Conservation (phyloP, 2,797 vertebrate genomes). For the Paguma larvata region DNA sequence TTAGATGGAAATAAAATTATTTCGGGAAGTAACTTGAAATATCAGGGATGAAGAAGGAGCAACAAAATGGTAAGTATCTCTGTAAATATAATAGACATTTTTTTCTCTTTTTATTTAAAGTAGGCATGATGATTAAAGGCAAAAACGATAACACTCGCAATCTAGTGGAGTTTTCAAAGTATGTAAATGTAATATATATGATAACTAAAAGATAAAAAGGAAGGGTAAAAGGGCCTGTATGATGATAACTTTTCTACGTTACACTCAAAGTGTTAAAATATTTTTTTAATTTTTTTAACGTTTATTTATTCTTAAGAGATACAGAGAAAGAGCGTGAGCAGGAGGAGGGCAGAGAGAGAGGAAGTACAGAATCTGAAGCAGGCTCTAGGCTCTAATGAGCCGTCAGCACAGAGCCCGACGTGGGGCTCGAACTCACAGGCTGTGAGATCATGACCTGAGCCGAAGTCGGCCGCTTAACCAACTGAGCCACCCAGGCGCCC, state of each 20-base stretch:
- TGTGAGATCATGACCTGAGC: too few species aligned
- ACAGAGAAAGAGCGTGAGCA: too few species aligned
- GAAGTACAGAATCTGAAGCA: too few species aligned
- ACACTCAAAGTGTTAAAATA: not conserved
- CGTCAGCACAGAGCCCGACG: too few species aligned
- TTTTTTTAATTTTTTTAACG: too few species aligned
- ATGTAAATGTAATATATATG: not conserved
- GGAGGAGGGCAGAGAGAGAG: too few species aligned
- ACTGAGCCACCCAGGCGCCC: too few species aligned
- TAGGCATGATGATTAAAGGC: not conserved
- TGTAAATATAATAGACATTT: not conserved
- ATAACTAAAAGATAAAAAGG: not conserved
- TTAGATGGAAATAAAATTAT: not conserved
- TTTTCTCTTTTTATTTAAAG: not conserved
- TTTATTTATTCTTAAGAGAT: too few species aligned
- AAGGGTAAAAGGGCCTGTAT: not conserved
- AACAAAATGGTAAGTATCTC: not conserved
- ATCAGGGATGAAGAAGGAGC: not conserved
- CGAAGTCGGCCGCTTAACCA: too few species aligned
- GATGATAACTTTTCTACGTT: not conserved
- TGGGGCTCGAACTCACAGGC: too few species aligned
- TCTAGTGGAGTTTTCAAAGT: not conserved
- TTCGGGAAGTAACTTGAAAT: not conserved
- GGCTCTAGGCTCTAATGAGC: too few species aligned
- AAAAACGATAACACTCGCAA: not conserved